Base-by-base conservation (phyloP, 1,140 invertebrate genomes). In the Lineus longissimus region DNA sequence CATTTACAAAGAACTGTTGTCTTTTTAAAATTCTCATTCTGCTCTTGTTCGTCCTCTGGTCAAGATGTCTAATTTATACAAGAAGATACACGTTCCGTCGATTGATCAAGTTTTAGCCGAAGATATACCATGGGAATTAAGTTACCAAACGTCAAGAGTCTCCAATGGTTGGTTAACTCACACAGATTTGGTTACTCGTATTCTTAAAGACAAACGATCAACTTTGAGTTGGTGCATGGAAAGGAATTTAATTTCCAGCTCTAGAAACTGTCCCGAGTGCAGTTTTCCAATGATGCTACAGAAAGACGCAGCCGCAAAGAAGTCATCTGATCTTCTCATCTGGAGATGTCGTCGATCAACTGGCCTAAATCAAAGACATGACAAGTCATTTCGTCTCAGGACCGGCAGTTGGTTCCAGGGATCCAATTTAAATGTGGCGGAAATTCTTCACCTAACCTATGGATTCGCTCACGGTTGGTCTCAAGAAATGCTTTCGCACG, bases 361-460 rank as follows among this genome's bases (percentile, higher is more conserved):
- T 4, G 47, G n/a, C 4, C 25, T n/a, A n/a, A 19, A 51, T 27
- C 6, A n/a, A 4, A 29, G n/a, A 7, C 43, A 41, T 2, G 25
- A 33, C 47, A 54, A 27, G 17, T 54, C 43, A 13, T 41, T 33
- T 7, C 27, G 33, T 4, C 4, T 61, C 6, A 40, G 60, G 54
- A 27, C 41, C 0, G 60, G 47, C 23, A 61, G 60, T 31, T 61
- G 60, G 60, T 61, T 61, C 23, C 31, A 40, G n/a, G 19, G 47
- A 15, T 45, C 36, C 47, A 61, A 61, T 17, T 43, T 61, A 23
- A 54, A 40, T 2, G 15, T 61, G 15, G 47, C 27, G 15, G 60
- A 61, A n/a, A 30, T 61, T 9, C 30, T 61, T 1, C 25, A 61
- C 11, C 2, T 61, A 25, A 61, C 60, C 0, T 61, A 61, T 31